A percentile compares a stretch with the other conserved stretches of the same genome.
phyloP scores from a whole-genome alignment of 1,140 invertebrate genomes.

The Aporrectodea caliginosa region DNA sequence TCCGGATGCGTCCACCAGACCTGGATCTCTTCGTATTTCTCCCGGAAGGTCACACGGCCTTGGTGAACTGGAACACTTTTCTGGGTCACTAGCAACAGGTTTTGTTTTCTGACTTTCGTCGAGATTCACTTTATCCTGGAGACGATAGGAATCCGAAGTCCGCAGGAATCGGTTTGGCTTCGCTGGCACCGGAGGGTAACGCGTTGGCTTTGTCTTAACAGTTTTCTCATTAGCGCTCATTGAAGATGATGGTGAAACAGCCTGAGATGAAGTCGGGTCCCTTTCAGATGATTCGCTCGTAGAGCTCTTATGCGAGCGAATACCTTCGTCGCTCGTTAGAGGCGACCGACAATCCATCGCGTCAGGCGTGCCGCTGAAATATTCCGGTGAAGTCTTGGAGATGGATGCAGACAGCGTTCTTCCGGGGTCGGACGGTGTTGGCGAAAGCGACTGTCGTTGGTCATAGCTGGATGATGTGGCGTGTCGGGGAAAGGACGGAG shows the following conservation, averaged over 20 bases:
- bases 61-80: neutral
- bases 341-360: no score
- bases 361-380: neutral
- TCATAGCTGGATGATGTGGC: neutral
- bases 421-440: neutral
- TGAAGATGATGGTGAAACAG: neutral
- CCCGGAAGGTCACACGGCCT: neutral
- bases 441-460: neutral
- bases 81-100: neutral
- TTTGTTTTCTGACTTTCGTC: neutral
- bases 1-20: neutral
- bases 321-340: no score
- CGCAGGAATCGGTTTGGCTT: conserved; percentile 9
- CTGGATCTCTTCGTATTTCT: no score
- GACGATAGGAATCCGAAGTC: neutral
- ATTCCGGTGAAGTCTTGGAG: neutral
- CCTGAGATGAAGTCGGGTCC: no score
- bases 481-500: neutral
- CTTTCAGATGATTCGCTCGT: no score
- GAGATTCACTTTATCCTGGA: neutral
- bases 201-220: neutral
- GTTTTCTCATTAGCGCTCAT: neutral
- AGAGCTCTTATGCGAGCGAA: no score
- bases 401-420: neutral
- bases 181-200: neutral